These are phyloP conservation scores for Ophioninae sp. DNA, from an alignment of 2,888 invertebrate genomes.

Conservation along the genomic window DNA sequence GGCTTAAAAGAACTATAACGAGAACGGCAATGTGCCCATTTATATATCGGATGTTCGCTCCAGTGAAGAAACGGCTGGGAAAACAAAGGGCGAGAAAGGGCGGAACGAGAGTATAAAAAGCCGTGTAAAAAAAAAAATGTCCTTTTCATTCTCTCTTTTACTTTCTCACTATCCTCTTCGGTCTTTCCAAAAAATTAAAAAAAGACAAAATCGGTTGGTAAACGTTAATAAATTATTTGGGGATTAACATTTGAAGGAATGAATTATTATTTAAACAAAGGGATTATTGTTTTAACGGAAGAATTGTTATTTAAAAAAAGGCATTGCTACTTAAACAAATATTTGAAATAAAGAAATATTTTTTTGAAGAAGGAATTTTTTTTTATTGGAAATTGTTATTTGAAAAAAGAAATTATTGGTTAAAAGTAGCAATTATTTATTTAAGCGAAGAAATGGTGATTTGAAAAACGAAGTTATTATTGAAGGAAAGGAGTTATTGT, in stretches of 20 bases:
- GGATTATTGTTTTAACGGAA: too few relatives aligned
- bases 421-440: too few relatives aligned
- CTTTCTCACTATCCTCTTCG: neutral
- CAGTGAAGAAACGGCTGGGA: conserved; percentile 62
- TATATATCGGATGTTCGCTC: conserved; percentile 62
- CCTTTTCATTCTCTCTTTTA: conserved; percentile 53
- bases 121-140: conserved; percentile 61
- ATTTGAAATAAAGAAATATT: too few relatives aligned
- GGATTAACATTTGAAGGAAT: neutral
- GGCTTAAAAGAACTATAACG: conserved; percentile 66
- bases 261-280: too few relatives aligned
- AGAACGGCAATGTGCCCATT: conserved; percentile 52
- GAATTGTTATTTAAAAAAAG: too few relatives aligned
- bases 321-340: too few relatives aligned
- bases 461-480: too few relatives aligned
- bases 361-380: neutral
- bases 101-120: conserved; percentile 27
- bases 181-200: neutral
- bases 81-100: conserved; percentile 66
- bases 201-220: neutral
- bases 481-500: too few relatives aligned
- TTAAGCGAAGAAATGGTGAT: too few relatives aligned
- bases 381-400: too few relatives aligned
- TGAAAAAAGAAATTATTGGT: too few relatives aligned
- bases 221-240: neutral